Percentiles rank a stretch among this genome's conserved stretches.
phyloP scores from a whole-genome alignment of 2,797 vertebrate species.

The Argya squamiceps region DNA sequence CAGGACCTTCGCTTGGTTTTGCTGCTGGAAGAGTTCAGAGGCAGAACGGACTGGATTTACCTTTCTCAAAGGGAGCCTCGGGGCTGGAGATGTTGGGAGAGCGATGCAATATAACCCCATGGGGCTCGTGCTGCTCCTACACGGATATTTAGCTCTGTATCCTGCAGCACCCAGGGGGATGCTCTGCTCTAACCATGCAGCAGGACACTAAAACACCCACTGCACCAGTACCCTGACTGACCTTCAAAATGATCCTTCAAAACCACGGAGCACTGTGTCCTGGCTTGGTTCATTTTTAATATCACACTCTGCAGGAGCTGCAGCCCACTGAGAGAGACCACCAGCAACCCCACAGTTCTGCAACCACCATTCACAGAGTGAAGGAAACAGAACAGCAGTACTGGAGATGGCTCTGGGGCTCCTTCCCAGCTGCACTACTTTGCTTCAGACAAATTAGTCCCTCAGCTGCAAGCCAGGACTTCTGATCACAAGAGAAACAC shows the following conservation, averaged over 20 bases:
- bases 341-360: neutral
- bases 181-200: neutral
- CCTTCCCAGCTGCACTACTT: neutral
- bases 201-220: neutral
- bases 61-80: neutral
- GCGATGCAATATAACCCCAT: rapidly evolving
- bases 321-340: neutral
- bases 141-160: neutral
- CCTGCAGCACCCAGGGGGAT: neutral
- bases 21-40: neutral
- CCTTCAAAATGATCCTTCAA: neutral
- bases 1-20: neutral
- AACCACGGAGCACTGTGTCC: neutral
- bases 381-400: neutral
- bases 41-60: rapidly evolving
- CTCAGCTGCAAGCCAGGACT: neutral
- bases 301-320: neutral
- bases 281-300: neutral
- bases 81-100: neutral
- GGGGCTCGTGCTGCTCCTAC: neutral
- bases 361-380: neutral
- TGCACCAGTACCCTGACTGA: rapidly evolving
- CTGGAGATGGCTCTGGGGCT: neutral
- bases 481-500: neutral
- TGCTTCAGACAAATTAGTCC: neutral